Percentiles rank a stretch among this genome's conserved stretches.
Evolutionary conservation across 2,888 invertebrate genomes (phyloP).

Genomic region (Trissolcus japonicus): DNA sequence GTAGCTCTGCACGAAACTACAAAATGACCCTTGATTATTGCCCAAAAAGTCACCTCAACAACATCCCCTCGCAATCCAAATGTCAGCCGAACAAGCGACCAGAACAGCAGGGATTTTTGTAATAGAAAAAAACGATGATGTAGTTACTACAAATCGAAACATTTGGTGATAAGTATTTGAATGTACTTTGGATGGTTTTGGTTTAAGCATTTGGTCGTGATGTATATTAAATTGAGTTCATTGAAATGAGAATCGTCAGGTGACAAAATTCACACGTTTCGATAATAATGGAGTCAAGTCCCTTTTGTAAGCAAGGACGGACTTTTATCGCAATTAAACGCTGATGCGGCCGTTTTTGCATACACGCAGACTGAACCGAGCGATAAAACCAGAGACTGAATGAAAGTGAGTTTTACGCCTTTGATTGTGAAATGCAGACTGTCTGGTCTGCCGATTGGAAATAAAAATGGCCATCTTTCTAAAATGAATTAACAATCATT

Average conservation of each 20-base stretch:
- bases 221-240: conserved; percentile 1
- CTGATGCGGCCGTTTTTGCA: conserved; percentile 33
- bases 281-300: conserved; percentile 28
- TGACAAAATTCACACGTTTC: conserved; percentile 27
- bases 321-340: conserved; percentile 31
- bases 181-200: too few relatives aligned
- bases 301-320: conserved; percentile 34
- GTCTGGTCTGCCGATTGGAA: too few relatives aligned
- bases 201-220: not conserved
- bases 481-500: too few relatives aligned
- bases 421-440: conserved; percentile 28
- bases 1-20: too few relatives aligned
- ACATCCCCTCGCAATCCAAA: too few relatives aligned
- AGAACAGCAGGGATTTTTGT: too few relatives aligned
- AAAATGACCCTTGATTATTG: too few relatives aligned
- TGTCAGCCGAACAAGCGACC: too few relatives aligned
- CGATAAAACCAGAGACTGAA: conserved; percentile 47
- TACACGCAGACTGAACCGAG: conserved; percentile 19
- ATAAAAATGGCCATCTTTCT: too few relatives aligned
- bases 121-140: too few relatives aligned
- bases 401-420: conserved; percentile 46
- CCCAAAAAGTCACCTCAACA: too few relatives aligned
- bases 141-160: not conserved
- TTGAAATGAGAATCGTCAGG: conserved; percentile 7
- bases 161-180: not conserved